Base-by-base conservation (phyloP, 1,140 invertebrate species). In the Leptopilina clavipes region DNA sequence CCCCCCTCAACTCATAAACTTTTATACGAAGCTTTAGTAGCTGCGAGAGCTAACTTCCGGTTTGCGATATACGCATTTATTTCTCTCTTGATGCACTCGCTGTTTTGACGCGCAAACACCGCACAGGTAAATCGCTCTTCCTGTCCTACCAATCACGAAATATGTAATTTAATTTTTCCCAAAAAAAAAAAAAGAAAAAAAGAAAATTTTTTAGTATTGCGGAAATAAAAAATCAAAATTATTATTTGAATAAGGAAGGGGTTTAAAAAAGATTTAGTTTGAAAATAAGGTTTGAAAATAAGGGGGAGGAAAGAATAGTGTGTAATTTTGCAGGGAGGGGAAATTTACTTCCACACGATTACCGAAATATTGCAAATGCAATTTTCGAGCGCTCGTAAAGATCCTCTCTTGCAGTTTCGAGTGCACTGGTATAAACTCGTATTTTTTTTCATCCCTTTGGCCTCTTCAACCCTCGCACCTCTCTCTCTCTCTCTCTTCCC, bases 1-100 rank as follows among this genome's bases (percentile, higher is more conserved):
- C n/a, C n/a, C n/a, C n/a, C n/a, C n/a, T n/a, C 59, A 84, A 87
- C 86, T 86, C 86, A 85, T 88, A 88, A 88, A 88, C 86, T 87
- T 88, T 88, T 87, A 83, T 86, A 83, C 84, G 76, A 78, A 83
- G 85, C 83, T 87, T 87, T 87, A 86, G 86, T 87, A 87, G 84
- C 83, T 86, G 82, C 80, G 59, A 85, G 84, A 85, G 84, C 83
- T 82, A 87, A 87, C 85, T 87, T 86, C 85, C 86, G 84, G 81
- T 77, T 82, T 71, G 72, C 80, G 79, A 82, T 83, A 31, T 31
- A 82, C 82, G 80, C 80, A 77, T 83, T 82, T 80, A 76, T 82
- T 82, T 82, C 74, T 74, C 71, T 52, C 72, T 73, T 52, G 48
- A 45, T 22, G 52, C 70, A 70, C 45, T 22, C 37, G 37, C 71